Evolutionary conservation across 2,888 invertebrate genomes (phyloP).

Genomic region (Elaeidobius kamerunicus): DNA sequence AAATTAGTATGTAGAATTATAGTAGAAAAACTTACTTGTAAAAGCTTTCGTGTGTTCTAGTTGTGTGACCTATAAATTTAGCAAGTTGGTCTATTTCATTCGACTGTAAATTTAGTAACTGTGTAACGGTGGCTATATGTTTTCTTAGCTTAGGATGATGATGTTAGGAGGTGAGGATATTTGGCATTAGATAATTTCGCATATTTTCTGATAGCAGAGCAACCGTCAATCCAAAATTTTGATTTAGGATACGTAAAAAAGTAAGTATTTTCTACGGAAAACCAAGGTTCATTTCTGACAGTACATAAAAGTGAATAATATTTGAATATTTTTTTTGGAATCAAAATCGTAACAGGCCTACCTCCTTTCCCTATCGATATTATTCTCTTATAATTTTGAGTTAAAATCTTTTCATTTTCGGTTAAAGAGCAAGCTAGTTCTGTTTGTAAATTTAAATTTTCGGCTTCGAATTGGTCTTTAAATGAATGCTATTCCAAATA

Average conservation of each 20-base stretch:
- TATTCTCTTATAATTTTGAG: constrained; percentile 30
- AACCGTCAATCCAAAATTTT: constrained; percentile 34
- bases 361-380: constrained; percentile 31
- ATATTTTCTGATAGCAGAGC: constrained; percentile 32
- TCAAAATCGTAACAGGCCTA: constrained; percentile 24
- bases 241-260: constrained; percentile 32
- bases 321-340: constrained; percentile 24
- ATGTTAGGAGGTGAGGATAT: neutral
- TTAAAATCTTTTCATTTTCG: constrained; percentile 32
- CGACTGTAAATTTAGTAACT: neutral
- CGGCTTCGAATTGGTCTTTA: constrained; percentile 1
- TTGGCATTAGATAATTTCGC: constrained; percentile 8
- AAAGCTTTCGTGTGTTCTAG: neutral
- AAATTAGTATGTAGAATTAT: too few relatives aligned
- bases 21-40: constrained; percentile 9
- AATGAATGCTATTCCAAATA: constrained; percentile 34
- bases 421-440: constrained; percentile 30
- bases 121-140: constrained; percentile 1
- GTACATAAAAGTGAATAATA: constrained; percentile 15
- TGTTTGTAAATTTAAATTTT: constrained; percentile 19
- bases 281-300: constrained; percentile 12
- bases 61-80: constrained; percentile 1
- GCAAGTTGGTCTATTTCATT: constrained; percentile 6
- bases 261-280: constrained; percentile 32
- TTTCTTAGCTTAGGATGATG: neutral